Evolutionary conservation across 2,113 vertebrate species (phyloP).

Genomic region (Regulus satrapa): DNA sequence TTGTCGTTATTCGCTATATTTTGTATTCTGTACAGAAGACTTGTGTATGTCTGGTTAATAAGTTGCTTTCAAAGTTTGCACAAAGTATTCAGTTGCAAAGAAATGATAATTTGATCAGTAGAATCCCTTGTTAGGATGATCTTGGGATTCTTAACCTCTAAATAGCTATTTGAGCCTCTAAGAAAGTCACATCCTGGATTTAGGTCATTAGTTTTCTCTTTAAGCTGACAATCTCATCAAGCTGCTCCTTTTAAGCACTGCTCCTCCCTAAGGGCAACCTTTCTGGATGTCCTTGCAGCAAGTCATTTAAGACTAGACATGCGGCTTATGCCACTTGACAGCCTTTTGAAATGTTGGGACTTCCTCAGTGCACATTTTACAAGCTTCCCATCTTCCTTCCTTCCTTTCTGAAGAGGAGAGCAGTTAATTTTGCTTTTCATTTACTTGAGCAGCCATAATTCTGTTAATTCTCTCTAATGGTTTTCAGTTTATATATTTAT

Average conservation of each 20-base stretch:
- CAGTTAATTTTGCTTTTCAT: background rate
- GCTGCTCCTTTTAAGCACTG: background rate
- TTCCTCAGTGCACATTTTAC: background rate
- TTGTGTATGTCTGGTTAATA: background rate
- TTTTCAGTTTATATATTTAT: background rate
- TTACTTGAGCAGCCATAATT: background rate
- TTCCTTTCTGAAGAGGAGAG: background rate
- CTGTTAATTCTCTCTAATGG: background rate
- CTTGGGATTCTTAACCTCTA: background rate
- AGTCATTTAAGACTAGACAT: background rate
- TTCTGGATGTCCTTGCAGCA: conserved; percentile 14
- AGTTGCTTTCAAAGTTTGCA: background rate
- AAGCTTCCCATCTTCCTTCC: background rate
- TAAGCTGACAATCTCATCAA: conserved; percentile 39
- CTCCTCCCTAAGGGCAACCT: background rate
- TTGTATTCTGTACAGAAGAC: background rate
- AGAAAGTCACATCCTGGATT: background rate
- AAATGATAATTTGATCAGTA: background rate
- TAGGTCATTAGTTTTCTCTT: conserved; percentile 25
- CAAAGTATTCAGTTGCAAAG: background rate
- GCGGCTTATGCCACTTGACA: background rate
- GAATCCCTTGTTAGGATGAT: background rate
- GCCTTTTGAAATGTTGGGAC: background rate
- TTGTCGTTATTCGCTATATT: background rate
- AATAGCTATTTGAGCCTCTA: background rate